Conservation (phyloP, 2,113 vertebrate species). For the Procavia capensis region DNA sequence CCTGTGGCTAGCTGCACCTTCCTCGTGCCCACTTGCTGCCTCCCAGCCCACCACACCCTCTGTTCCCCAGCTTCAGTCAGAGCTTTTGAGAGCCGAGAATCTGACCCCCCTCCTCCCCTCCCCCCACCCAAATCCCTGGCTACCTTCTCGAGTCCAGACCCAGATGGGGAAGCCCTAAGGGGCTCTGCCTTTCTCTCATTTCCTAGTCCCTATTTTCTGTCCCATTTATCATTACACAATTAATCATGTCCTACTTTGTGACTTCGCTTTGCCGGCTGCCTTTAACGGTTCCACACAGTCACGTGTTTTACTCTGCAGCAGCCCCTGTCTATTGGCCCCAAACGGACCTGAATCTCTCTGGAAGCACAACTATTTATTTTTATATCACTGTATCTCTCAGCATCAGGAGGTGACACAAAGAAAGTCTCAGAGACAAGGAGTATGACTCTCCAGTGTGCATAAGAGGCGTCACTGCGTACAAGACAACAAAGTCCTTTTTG, state of each 20-base stretch:
- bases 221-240: conserved; percentile 67
- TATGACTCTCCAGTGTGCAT: not conserved
- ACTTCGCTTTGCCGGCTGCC: not conserved
- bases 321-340: not conserved
- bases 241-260: conserved; percentile 49
- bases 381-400: fast-evolving
- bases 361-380: fast-evolving
- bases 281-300: not conserved
- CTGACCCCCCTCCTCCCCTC: not conserved
- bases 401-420: not conserved
- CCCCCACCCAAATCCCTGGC: not conserved
- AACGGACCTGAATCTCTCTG: not conserved
- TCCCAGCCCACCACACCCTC: not conserved
- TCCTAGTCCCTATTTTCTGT: conserved; percentile 51
- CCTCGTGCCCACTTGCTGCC: fast-evolving
- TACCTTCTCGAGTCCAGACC: not conserved
- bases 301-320: not conserved
- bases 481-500: not conserved
- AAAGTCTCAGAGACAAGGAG: not conserved
- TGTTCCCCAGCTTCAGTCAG: fast-evolving
- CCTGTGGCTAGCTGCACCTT: not conserved
- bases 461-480: not conserved
- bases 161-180: not conserved
- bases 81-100: fast-evolving
- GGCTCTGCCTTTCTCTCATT: conserved; percentile 14